Evolutionary conservation across 2,797 vertebrate species (phyloP).

Genomic region (Lophura swinhoii): DNA sequence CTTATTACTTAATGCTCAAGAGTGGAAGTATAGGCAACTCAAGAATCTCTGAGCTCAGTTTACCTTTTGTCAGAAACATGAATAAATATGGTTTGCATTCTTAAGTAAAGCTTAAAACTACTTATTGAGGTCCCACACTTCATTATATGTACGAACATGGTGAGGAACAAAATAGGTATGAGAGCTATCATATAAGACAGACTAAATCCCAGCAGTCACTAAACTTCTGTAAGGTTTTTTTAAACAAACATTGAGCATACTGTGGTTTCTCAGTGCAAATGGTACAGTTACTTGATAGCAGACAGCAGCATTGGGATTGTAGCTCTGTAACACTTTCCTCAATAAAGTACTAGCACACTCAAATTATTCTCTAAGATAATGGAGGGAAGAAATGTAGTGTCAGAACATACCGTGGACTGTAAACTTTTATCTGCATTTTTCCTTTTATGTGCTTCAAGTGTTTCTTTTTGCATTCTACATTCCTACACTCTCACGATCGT

Average conservation of each 20-base stretch:
- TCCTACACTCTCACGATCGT: not conserved
- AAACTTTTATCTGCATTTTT: not conserved
- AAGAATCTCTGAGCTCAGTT: not conserved
- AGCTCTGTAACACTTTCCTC: not conserved
- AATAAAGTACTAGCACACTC: not conserved
- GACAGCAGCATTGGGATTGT: not conserved
- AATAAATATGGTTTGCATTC: not conserved
- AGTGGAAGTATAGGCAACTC: not conserved
- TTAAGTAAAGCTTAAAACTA: not conserved
- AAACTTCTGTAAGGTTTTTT: not conserved
- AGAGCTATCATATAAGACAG: not conserved
- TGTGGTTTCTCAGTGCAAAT: not conserved
- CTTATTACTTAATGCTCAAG: not conserved
- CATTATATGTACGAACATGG: not conserved
- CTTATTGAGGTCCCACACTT: not conserved
- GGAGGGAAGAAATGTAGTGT: not conserved
- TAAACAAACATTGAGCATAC: not conserved
- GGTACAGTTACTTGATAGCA: not conserved
- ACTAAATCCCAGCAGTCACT: not conserved
- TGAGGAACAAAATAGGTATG: not conserved
- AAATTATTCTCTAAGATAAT: not conserved
- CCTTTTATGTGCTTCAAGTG: not conserved
- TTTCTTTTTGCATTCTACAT: not conserved
- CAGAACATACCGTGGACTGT: fast-evolving
- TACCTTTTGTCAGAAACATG: not conserved